Percentiles rank a stretch among this genome's conserved stretches.
These are phyloP conservation scores for Pan paniscus DNA, from an alignment of 2,113 vertebrate genomes.

Conservation along the genomic window DNA sequence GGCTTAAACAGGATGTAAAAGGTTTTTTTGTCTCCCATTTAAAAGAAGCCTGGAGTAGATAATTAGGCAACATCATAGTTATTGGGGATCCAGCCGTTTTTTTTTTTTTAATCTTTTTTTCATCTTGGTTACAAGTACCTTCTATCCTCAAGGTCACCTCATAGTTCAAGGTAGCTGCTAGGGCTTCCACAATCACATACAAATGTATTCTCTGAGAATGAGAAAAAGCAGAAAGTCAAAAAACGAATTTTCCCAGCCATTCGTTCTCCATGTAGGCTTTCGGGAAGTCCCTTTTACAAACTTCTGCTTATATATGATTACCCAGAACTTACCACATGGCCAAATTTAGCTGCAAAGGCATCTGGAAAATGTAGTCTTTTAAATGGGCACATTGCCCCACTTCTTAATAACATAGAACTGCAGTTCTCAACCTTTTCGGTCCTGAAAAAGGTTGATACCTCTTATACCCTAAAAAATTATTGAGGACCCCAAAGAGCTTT, in stretches of 20 bases:
- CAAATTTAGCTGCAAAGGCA: neutral
- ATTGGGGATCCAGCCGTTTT: neutral
- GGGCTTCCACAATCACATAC: neutral
- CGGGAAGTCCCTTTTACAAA: neutral
- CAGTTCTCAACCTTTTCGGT: neutral
- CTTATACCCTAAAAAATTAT: neutral
- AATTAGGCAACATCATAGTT: neutral
- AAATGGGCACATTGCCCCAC: neutral
- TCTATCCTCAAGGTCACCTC: neutral
- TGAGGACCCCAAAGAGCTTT: neutral
- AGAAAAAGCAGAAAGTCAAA: neutral
- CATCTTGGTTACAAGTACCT: neutral
- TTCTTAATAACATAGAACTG: neutral
- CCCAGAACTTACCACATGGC: neutral
- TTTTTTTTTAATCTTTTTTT: neutral
- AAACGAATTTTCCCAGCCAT: neutral
- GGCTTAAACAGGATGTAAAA: neutral
- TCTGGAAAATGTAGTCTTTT: slow-evolving; percentile 17
- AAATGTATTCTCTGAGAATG: neutral
- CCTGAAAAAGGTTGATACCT: neutral
- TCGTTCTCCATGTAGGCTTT: neutral
- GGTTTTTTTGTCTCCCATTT: slow-evolving; percentile 10
- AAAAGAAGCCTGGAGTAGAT: neutral
- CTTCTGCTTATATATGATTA: neutral
- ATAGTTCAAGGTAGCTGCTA: neutral